Evolutionary conservation across 2,113 vertebrate genomes (phyloP).

Genomic region (Embiotoca jacksoni): DNA sequence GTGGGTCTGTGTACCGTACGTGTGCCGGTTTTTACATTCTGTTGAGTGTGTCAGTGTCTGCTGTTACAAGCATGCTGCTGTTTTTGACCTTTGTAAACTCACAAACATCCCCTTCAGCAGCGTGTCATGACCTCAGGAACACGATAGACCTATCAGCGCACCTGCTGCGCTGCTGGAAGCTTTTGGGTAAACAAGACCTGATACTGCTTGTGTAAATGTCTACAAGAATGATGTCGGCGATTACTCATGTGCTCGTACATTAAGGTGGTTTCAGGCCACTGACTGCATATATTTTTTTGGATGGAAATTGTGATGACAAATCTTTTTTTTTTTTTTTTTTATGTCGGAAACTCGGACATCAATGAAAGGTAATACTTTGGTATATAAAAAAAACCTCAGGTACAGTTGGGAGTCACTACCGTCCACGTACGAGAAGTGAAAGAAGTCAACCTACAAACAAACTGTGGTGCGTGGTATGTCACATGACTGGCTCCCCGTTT

Average conservation of each 20-base stretch:
- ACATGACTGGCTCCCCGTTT: neutral
- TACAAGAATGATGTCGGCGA: slow-evolving; percentile 12
- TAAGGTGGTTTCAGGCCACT: slow-evolving; percentile 18
- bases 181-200: slow-evolving; percentile 43
- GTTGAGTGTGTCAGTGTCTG: slow-evolving; percentile 6
- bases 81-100: slow-evolving; percentile 68
- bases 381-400: neutral
- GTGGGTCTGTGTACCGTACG: neutral
- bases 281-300: neutral
- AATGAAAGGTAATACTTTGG: neutral
- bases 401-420: neutral
- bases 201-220: slow-evolving; percentile 18
- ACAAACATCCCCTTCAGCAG: slow-evolving; percentile 39
- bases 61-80: neutral
- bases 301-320: neutral
- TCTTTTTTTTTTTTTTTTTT: neutral
- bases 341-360: neutral
- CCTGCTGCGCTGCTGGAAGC: slow-evolving; percentile 15
- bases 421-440: neutral
- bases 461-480: no score
- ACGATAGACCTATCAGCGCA: slow-evolving; percentile 32
- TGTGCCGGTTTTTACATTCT: slow-evolving; percentile 3
- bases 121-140: slow-evolving; percentile 48
- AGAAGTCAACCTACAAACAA: neutral
- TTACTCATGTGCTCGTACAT: slow-evolving; percentile 24